Percentiles rank a stretch among this genome's conserved stretches.
Evolutionary conservation across 2,888 invertebrate species (phyloP).

Genomic region (Habroteleia sp.): DNA sequence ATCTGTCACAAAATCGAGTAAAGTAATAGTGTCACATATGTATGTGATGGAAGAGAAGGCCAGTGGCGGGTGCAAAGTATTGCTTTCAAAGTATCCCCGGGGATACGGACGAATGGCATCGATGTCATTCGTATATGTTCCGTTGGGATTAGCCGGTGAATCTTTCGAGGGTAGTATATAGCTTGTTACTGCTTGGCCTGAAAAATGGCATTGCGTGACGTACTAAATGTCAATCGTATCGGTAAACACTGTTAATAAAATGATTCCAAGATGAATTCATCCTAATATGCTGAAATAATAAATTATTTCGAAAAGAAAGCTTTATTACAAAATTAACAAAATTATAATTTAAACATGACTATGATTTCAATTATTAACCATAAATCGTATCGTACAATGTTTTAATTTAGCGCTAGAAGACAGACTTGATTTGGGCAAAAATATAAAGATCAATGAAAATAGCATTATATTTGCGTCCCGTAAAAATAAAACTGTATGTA

Average conservation of each 20-base stretch:
- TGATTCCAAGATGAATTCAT: slow-evolving; percentile 18
- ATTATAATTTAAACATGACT: no score
- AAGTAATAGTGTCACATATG: slow-evolving; percentile 74
- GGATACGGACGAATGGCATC: slow-evolving; percentile 74
- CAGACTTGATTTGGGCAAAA: no score
- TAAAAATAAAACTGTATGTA: no score
- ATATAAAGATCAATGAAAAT: no score
- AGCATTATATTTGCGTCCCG: no score
- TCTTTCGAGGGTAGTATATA: slow-evolving; percentile 72
- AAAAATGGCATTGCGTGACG: slow-evolving; percentile 64
- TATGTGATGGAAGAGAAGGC: slow-evolving; percentile 68
- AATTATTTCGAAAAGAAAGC: no score
- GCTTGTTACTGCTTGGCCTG: slow-evolving; percentile 71
- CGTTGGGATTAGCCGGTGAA: slow-evolving; percentile 76
- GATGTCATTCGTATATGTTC: slow-evolving; percentile 71
- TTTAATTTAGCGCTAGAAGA: no score
- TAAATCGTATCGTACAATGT: no score
- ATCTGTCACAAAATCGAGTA: slow-evolving; percentile 55
- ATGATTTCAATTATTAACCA: no score
- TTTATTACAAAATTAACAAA: no score
- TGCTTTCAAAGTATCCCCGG: slow-evolving; percentile 78
- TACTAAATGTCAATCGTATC: slow-evolving; percentile 56
- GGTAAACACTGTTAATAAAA: slow-evolving; percentile 59
- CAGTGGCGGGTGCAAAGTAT: slow-evolving; percentile 74
- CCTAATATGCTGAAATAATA: no score